phyloP scores from a whole-genome alignment of 2,113 vertebrate genomes.

The Dipodomys stephensi region DNA sequence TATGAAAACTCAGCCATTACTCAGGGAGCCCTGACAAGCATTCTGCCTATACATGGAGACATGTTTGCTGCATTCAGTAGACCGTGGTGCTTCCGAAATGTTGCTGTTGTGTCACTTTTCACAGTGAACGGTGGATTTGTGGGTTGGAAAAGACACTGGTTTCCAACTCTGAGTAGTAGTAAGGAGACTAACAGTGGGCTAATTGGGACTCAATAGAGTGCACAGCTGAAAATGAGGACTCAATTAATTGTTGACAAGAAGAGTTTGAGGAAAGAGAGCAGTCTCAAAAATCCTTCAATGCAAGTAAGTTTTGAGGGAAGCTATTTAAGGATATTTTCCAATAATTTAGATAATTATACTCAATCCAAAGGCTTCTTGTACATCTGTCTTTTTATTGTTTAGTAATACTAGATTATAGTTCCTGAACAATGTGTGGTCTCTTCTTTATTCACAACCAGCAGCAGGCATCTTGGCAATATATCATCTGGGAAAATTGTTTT shows the following conservation, averaged over 20 bases:
- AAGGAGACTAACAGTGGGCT: not conserved
- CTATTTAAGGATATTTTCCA: slow-evolving; percentile 76
- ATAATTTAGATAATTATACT: slow-evolving; percentile 78
- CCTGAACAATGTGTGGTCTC: slow-evolving; percentile 74
- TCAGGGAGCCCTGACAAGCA: slow-evolving; percentile 6
- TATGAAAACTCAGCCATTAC: slow-evolving; percentile 45
- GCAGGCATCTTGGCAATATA: slow-evolving; percentile 76
- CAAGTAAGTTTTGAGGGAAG: slow-evolving; percentile 69
- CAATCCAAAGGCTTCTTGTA: slow-evolving; percentile 66
- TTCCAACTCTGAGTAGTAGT: not conserved
- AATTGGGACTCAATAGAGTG: slow-evolving; percentile 12
- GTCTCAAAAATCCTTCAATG: slow-evolving; percentile 62
- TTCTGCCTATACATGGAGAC: not conserved
- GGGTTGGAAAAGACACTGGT: not conserved
- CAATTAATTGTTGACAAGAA: slow-evolving; percentile 57
- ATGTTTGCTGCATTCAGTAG: not conserved
- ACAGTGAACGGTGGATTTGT: not conserved
- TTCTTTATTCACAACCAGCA: slow-evolving; percentile 82
- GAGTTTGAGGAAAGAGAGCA: slow-evolving; percentile 45
- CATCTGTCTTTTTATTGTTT: slow-evolving; percentile 80
- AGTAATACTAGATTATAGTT: slow-evolving; percentile 76
- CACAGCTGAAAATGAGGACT: slow-evolving; percentile 58
- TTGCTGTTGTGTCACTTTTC: not conserved
- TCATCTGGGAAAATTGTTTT: slow-evolving; percentile 81
- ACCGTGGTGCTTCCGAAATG: not conserved